Evolutionary conservation across 30 jellyfish, hydroid and myxozoan genomes (phyloP).

Genomic region (Pseudorhiza aurosa): DNA sequence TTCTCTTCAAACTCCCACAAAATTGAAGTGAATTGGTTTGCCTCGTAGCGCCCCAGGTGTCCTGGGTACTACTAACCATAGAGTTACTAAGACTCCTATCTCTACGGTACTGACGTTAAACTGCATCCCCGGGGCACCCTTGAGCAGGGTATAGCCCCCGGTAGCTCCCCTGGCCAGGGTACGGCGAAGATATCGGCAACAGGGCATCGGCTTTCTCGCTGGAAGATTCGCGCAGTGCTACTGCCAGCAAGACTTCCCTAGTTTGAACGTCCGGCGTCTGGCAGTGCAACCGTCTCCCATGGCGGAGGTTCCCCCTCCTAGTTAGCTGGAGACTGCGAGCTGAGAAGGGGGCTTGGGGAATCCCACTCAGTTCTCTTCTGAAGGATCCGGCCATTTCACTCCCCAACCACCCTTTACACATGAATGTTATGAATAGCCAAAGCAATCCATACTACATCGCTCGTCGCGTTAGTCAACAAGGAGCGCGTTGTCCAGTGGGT

Average conservation of each 20-base stretch:
- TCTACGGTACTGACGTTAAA: slow-evolving; percentile 19
- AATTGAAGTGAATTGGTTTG: background rate
- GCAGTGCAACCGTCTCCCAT: background rate
- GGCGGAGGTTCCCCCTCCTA: background rate
- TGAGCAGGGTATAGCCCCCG: slow-evolving; percentile 8
- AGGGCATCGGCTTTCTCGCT: slow-evolving; percentile 16
- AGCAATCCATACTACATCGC: slow-evolving; percentile 48
- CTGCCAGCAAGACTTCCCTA: too few relatives aligned
- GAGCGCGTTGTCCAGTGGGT: slow-evolving; percentile 3
- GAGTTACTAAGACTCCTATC: too few relatives aligned
- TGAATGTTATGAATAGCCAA: background rate
- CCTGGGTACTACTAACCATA: too few relatives aligned
- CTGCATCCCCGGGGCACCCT: slow-evolving; percentile 48
- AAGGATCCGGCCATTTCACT: background rate
- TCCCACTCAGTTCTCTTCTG: too few relatives aligned
- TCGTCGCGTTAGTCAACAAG: slow-evolving; percentile 57
- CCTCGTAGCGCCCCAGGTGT: too few relatives aligned
- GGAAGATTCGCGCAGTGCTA: background rate
- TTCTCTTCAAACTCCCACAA: too few relatives aligned
- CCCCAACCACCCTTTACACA: background rate
- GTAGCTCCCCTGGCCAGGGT: slow-evolving; percentile 34
- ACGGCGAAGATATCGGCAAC: slow-evolving; percentile 40
- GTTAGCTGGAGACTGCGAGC: slow-evolving; percentile 32
- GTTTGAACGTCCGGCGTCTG: background rate
- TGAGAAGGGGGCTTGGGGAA: slow-evolving; percentile 13